A percentile compares a stretch with the other conserved stretches of the same genome.
Conservation (phyloP, 2,113 vertebrate genomes). For the Bambusicola thoracicus region DNA sequence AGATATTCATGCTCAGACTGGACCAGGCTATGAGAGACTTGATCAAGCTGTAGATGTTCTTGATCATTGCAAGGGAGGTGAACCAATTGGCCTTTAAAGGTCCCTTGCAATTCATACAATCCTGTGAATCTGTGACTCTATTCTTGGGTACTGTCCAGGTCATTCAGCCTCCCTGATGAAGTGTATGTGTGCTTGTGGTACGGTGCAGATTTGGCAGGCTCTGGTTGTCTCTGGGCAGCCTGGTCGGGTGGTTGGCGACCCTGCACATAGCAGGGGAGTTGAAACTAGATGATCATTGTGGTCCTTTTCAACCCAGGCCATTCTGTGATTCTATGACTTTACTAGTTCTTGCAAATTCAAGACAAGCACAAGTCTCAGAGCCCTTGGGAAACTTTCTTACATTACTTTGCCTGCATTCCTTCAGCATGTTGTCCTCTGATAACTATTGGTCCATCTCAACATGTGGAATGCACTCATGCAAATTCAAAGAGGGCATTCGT, state of each 20-base stretch:
- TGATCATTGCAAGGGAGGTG: too few species aligned
- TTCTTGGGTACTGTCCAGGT: fast-evolving
- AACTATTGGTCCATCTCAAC: neutral
- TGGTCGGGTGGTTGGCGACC: too few species aligned
- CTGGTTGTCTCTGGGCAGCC: neutral
- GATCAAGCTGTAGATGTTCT: too few species aligned
- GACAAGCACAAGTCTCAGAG: neutral
- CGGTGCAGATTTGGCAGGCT: neutral
- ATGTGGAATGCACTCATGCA: fast-evolving
- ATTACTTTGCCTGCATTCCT: neutral
- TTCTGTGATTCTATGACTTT: neutral
- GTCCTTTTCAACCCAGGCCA: too few species aligned
- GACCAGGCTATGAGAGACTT: too few species aligned
- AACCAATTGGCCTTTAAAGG: too few species aligned
- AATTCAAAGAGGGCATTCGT: fast-evolving
- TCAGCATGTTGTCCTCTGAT: fast-evolving
- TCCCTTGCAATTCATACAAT: too few species aligned
- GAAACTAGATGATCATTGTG: too few species aligned
- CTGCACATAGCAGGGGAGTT: too few species aligned
- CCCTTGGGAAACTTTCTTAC: neutral
- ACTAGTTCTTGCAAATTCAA: neutral
- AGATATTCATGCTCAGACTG: too few species aligned
- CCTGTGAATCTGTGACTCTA: too few species aligned
- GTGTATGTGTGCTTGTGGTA: fast-evolving
- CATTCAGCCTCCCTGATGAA: fast-evolving